Evolutionary conservation across 2,113 vertebrate genomes (phyloP).

Genomic region (Neotoma lepida): DNA sequence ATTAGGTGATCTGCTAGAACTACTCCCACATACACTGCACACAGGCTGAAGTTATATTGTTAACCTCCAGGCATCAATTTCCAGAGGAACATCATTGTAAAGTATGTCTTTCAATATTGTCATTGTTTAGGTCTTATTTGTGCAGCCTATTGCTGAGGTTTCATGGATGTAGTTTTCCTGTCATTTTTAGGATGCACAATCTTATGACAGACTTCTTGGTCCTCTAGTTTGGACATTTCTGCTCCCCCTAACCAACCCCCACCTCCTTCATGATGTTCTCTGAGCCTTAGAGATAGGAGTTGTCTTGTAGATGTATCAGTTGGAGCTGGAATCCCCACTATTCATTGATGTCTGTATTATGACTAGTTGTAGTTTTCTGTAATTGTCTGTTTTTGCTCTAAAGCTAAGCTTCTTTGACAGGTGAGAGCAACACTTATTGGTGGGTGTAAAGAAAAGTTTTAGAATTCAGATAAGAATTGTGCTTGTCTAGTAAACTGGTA

Average conservation of each 20-base stretch:
- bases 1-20: neutral
- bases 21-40: neutral
- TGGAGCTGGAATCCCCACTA: neutral
- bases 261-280: neutral
- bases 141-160: neutral
- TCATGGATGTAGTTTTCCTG: neutral
- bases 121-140: neutral
- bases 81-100: neutral
- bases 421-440: neutral
- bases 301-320: neutral
- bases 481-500: neutral
- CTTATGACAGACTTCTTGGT: too few relatives aligned
- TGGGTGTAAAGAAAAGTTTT: neutral
- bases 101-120: neutral
- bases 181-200: neutral
- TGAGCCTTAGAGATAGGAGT: neutral
- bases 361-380: neutral
- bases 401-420: neutral
- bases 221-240: too few relatives aligned
- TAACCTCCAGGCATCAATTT: neutral
- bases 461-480: neutral
- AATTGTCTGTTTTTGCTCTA: neutral
- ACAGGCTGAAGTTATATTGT: neutral
- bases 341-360: neutral
- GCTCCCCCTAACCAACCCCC: accelerated